Evolutionary conservation across 2,888 invertebrate genomes (phyloP).

Genomic region (Tachystola acroxantha): DNA sequence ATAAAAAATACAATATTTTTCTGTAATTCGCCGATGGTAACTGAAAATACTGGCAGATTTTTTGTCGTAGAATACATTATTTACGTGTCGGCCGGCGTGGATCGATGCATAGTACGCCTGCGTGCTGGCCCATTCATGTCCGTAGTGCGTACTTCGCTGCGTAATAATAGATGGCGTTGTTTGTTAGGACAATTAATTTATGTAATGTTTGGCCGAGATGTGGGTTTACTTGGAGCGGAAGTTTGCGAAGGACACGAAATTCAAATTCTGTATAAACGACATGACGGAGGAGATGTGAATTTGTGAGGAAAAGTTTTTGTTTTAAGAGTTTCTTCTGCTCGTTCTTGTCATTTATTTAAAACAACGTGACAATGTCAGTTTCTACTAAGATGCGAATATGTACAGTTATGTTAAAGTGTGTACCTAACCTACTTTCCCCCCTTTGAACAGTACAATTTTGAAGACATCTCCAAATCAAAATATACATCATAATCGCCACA

Average conservation of each 20-base stretch:
- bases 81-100: conserved; percentile 49
- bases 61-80: conserved; percentile 58
- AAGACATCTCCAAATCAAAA: no score
- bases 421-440: no score
- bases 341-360: no score
- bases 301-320: no score
- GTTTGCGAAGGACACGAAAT: not conserved
- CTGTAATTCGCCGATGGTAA: no score
- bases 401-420: no score
- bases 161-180: conserved; percentile 50
- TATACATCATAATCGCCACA: no score
- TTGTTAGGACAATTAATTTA: conserved; percentile 27
- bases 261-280: not conserved
- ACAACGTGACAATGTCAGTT: no score
- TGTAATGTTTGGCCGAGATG: conserved; percentile 19
- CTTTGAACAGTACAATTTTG: no score
- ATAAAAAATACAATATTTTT: no score
- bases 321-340: no score
- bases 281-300: not conserved
- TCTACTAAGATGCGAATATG: no score
- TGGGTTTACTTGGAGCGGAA: conserved; percentile 10
- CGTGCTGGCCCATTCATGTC: conserved; percentile 58
- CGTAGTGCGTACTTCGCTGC: conserved; percentile 18
- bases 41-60: conserved; percentile 33
- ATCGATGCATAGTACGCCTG: conserved; percentile 68